Base-by-base conservation (phyloP, 2,113 vertebrate genomes). In the Lophochroa leadbeateri region DNA sequence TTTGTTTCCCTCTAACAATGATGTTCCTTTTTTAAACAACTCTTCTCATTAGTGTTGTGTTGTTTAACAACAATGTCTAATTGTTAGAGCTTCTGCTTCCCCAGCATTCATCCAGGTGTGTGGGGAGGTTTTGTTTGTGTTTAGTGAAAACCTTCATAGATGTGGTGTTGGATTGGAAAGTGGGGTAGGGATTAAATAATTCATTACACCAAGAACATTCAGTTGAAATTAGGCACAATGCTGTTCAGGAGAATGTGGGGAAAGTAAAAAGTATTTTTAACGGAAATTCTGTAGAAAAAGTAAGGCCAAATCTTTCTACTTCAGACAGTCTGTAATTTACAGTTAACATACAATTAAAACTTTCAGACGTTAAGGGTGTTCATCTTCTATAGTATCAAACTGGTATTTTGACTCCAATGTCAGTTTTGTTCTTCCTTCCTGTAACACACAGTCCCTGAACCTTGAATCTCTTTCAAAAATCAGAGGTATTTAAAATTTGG, bases 401-500 rank as follows among this genome's bases (percentile, higher is more conserved):
- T 69, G 53, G 10, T 75, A 23, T 71, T 82, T 91, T 81, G 44
- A 82, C n/a, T 79, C 53, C 8, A 7, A 0, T 65, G 63, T 80
- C 49, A 39, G 28, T 53, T 91, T 78, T 82, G 9, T 63, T 82
- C 44, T 82, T 88, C 44, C 6, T 12, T 72, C 11, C 44, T 67
- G 17, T 76, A 76, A 50, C 35, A 86, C 55, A 33, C 47, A 63
- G 53, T 63, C 81, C 41, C 44, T 70, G 65, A 86, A 90, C 63
- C 31, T 86, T 76, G 58, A 88, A 65, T 71, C 76, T 84, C 77
- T 89, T 76, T 86, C 61, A 84, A 88, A 94, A 96, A 94, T 67
- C 49, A 0, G 21, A 94, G 35, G 72, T 91, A 90, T 96, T 95
- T 88, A 83, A 95, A 95, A 95, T 95, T 86, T 84, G 52, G 83